Conservation (phyloP, 2,888 invertebrate genomes). For the Acleris sparsana region DNA sequence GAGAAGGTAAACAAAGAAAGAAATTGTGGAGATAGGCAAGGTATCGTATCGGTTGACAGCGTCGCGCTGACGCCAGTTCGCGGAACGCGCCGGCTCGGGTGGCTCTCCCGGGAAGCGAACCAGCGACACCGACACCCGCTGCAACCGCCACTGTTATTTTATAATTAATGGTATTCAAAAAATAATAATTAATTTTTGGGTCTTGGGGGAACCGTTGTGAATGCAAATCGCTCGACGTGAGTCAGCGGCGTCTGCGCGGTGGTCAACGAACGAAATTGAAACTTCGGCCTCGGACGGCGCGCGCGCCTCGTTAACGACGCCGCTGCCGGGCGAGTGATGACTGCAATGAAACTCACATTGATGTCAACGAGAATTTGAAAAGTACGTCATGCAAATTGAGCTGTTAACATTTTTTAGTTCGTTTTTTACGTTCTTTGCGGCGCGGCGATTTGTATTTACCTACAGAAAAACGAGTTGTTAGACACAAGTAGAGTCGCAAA, state of each 20-base stretch:
- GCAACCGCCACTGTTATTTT: no score
- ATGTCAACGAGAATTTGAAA: no score
- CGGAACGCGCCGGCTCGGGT: constrained; percentile 18
- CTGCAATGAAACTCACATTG: no score
- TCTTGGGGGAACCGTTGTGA: no score
- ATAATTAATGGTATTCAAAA: no score
- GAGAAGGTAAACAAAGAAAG: constrained; percentile 29
- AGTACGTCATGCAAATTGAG: no score
- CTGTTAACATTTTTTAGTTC: no score
- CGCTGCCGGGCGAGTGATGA: not conserved
- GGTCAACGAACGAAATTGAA: constrained; percentile 18
- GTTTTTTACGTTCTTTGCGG: no score
- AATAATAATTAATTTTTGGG: no score
- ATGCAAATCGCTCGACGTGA: not conserved
- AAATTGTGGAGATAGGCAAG: constrained; percentile 13
- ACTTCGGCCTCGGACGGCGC: constrained; percentile 10
- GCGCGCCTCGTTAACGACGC: not conserved
- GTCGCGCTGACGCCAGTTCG: constrained; percentile 20
- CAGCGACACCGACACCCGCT: not conserved
- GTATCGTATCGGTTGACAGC: not conserved
- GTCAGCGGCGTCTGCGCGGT: constrained; percentile 10
- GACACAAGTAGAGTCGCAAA: no score
- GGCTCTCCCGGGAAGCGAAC: constrained; percentile 21
- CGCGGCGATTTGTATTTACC: no score
- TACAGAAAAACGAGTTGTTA: no score